Conservation (phyloP, 1,140 invertebrate genomes). For the Drosophila virilis region DNA sequence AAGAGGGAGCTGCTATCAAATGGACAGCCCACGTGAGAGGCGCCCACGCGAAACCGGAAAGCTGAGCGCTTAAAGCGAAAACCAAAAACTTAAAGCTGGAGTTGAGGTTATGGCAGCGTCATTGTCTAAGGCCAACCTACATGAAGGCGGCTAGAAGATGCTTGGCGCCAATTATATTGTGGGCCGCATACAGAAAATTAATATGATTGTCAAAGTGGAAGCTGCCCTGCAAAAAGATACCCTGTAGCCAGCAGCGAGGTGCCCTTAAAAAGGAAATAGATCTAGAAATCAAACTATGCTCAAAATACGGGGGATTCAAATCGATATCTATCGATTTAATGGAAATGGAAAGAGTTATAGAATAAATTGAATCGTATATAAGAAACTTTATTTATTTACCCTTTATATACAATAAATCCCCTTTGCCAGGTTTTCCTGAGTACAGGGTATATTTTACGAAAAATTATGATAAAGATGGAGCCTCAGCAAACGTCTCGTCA, state of each 20-base stretch:
- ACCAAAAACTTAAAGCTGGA: slow-evolving; percentile 28
- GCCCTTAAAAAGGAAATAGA: too few relatives aligned
- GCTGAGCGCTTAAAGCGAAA: slow-evolving; percentile 45
- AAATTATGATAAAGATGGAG: slow-evolving; percentile 56
- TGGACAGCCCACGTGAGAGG: slow-evolving; percentile 46
- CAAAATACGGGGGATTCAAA: too few relatives aligned
- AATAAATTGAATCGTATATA: too few relatives aligned
- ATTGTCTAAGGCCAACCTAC: slow-evolving; percentile 55
- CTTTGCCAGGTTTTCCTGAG: background rate
- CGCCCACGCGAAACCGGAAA: slow-evolving; percentile 57
- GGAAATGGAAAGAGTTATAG: too few relatives aligned
- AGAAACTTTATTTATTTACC: too few relatives aligned
- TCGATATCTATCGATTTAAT: too few relatives aligned
- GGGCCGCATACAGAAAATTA: slow-evolving; percentile 43
- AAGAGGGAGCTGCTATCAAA: slow-evolving; percentile 53
- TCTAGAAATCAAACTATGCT: too few relatives aligned
- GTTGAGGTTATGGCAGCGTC: slow-evolving; percentile 37
- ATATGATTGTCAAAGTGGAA: background rate
- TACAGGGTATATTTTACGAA: slow-evolving; percentile 36
- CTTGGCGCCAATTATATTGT: slow-evolving; percentile 73
- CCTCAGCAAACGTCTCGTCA: slow-evolving; percentile 28
- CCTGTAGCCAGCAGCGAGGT: background rate
- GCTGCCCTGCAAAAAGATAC: background rate
- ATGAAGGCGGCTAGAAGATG: slow-evolving; percentile 33
- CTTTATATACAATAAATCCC: too few relatives aligned